These are phyloP conservation scores for Pachycephus smyrnensis DNA, from an alignment of 2,888 invertebrate species.

Conservation along the genomic window DNA sequence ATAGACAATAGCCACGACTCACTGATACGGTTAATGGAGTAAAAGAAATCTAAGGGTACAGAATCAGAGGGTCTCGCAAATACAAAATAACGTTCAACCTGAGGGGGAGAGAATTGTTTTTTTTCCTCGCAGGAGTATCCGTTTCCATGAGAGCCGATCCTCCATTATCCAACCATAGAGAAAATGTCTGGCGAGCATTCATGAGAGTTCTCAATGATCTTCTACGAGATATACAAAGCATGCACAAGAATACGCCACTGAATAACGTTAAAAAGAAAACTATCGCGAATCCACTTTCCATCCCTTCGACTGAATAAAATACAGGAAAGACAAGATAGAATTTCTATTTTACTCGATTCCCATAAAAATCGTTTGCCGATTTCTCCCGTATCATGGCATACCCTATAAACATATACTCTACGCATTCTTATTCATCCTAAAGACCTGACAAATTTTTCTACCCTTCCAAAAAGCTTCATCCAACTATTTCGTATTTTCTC, in stretches of 20 bases:
- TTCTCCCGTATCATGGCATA: neutral
- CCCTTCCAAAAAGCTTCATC: neutral
- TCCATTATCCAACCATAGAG: too few relatives aligned
- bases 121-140: too few relatives aligned
- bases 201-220: neutral
- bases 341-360: neutral
- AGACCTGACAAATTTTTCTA: neutral
- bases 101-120: too few relatives aligned
- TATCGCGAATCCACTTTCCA: too few relatives aligned
- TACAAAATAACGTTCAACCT: too few relatives aligned
- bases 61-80: too few relatives aligned
- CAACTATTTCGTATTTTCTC: neutral
- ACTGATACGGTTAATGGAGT: too few relatives aligned
- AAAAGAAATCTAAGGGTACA: too few relatives aligned
- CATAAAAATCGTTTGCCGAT: neutral
- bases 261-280: too few relatives aligned
- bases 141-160: too few relatives aligned
- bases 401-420: neutral
- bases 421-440: neutral
- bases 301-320: neutral
- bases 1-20: too few relatives aligned
- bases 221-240: neutral
- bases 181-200: too few relatives aligned
- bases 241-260: neutral
- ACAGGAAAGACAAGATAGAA: neutral